Conservation (phyloP, 1,140 invertebrate species). For the Latrodectus geometricus region DNA sequence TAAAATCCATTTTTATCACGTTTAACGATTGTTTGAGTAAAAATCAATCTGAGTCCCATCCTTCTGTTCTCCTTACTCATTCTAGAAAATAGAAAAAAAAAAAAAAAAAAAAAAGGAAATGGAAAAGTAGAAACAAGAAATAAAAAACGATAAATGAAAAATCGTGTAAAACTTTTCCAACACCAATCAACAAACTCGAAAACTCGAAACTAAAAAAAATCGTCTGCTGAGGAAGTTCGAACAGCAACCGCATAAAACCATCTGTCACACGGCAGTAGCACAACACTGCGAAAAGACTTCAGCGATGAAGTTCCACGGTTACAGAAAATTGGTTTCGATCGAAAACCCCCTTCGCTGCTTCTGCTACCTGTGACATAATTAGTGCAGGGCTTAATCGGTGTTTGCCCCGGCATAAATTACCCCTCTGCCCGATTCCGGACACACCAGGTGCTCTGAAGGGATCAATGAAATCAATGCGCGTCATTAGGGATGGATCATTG, state of each 20-base stretch:
- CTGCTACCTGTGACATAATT: slow-evolving; percentile 1
- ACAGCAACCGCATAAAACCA: background rate
- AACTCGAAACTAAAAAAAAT: background rate
- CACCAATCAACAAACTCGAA: background rate
- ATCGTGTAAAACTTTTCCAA: background rate
- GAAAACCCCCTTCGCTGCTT: background rate
- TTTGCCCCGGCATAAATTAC: background rate
- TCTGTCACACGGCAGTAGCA: background rate
- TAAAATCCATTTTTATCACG: too few relatives aligned
- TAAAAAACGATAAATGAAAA: background rate
- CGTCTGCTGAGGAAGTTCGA: background rate
- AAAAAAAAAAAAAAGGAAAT: background rate
- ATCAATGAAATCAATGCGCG: slow-evolving; percentile 1
- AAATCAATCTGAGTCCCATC: too few relatives aligned
- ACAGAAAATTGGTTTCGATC: background rate
- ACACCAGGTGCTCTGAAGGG: background rate
- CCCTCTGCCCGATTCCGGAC: background rate
- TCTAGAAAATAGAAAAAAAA: background rate
- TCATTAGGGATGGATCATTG: slow-evolving; percentile 1
- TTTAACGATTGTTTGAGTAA: too few relatives aligned
- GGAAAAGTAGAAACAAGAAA: too few relatives aligned
- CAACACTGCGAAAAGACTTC: background rate
- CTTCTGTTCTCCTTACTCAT: background rate
- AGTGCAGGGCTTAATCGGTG: background rate
- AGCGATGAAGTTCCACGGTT: background rate